phyloP scores from a whole-genome alignment of 2,113 vertebrate species.

The Caloenas nicobarica region DNA sequence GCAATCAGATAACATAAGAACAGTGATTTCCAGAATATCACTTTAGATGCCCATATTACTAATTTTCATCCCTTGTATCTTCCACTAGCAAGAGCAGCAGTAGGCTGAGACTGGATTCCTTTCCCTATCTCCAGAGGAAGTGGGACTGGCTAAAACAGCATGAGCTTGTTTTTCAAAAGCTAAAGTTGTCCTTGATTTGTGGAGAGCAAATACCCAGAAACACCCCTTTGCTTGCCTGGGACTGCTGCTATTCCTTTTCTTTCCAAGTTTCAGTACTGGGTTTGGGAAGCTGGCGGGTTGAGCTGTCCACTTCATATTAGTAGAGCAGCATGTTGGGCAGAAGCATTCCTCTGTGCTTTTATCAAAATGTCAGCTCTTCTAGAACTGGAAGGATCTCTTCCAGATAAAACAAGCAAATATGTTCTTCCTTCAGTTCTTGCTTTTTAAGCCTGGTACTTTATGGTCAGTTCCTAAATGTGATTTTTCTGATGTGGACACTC shows the following conservation, averaged over 20 bases:
- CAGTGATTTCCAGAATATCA: slow-evolving; percentile 49
- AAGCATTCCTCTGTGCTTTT: not conserved
- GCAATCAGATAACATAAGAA: slow-evolving; percentile 69
- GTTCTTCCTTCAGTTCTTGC: not conserved
- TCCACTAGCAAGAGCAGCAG: not conserved
- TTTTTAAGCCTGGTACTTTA: not conserved
- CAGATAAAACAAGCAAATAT: not conserved
- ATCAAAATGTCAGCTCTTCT: not conserved
- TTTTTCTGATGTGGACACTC: not conserved
- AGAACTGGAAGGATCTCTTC: not conserved
- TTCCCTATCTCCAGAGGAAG: not conserved
- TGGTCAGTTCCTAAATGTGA: not conserved
- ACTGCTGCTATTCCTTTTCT: not conserved
- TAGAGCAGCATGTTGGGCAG: not conserved
- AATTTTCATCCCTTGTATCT: slow-evolving; percentile 8
- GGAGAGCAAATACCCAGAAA: not conserved
- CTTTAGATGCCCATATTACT: not conserved
- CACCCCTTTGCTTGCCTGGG: not conserved
- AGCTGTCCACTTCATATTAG: not conserved
- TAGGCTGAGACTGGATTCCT: not conserved
- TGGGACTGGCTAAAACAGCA: not conserved
- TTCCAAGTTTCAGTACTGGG: not conserved
- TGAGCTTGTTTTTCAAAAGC: not conserved
- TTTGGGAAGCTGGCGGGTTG: not conserved
- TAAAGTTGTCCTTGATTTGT: not conserved